Percentiles rank a stretch among this genome's conserved stretches.
These are phyloP conservation scores for Gulo gulo DNA, from an alignment of 2,113 vertebrate genomes.

Conservation along the genomic window DNA sequence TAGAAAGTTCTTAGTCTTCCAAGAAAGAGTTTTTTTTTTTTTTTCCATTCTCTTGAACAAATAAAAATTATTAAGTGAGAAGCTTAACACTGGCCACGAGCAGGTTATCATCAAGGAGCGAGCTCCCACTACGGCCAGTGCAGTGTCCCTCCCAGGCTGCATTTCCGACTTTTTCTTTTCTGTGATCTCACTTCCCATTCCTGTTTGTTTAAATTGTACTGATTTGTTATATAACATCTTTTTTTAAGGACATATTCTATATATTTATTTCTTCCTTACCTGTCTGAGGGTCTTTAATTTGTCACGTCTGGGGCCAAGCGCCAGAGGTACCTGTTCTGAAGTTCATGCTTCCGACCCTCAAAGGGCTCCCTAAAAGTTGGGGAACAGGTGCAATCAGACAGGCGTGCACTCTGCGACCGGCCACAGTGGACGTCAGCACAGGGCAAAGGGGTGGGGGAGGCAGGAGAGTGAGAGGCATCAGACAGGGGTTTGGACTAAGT, in stretches of 20 bases:
- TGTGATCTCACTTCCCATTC: background rate
- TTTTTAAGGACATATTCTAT: too few relatives aligned
- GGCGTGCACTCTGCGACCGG: fast-evolving
- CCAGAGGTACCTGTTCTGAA: fast-evolving
- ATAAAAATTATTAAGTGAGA: background rate
- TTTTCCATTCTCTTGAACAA: background rate
- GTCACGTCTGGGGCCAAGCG: background rate
- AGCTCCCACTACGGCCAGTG: fast-evolving
- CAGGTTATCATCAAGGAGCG: fast-evolving
- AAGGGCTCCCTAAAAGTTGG: background rate
- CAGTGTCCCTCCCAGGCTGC: fast-evolving
- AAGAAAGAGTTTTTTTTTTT: background rate
- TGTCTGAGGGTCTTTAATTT: background rate
- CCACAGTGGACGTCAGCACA: background rate
- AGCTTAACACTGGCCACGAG: background rate
- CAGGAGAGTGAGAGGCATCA: fast-evolving
- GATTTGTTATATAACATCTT: background rate
- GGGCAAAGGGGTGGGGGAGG: background rate
- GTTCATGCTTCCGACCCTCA: background rate
- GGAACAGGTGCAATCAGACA: background rate
- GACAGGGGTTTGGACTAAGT: background rate
- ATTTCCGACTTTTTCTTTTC: background rate
- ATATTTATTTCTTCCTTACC: background rate
- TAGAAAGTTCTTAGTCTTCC: background rate
- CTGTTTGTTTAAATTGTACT: background rate